phyloP scores from a whole-genome alignment of 2,797 vertebrate genomes.

The Melanotaenia boesemani region DNA sequence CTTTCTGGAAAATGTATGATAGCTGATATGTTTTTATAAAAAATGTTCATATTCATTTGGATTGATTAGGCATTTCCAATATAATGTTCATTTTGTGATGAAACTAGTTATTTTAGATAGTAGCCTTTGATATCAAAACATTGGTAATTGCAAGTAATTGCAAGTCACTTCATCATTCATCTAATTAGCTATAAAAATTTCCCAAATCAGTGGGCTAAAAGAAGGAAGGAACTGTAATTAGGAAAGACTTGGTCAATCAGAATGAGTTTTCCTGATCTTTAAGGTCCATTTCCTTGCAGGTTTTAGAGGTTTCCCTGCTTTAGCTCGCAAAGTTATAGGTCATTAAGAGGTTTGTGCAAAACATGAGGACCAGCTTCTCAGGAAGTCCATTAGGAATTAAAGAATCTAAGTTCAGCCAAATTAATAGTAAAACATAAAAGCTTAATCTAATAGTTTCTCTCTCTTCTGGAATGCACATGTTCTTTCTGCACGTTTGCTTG shows the following conservation, averaged over 20 bases:
- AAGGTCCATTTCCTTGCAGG: neutral
- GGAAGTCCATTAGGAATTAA: neutral
- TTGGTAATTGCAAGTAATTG: neutral
- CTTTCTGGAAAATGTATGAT: neutral
- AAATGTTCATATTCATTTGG: neutral
- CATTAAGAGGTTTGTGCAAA: neutral
- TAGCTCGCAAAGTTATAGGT: neutral
- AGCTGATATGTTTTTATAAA: neutral
- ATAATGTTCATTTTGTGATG: neutral
- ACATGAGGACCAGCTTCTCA: neutral
- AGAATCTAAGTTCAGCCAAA: neutral
- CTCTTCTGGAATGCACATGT: no score
- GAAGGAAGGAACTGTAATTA: neutral
- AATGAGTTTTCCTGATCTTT: neutral
- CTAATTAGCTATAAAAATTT: neutral
- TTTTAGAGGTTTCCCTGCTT: neutral
- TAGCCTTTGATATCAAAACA: neutral
- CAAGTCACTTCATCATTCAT: neutral
- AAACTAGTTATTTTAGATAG: neutral
- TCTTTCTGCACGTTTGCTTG: neutral
- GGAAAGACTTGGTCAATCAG: neutral
- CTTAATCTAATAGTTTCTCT: neutral
- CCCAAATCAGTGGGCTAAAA: neutral
- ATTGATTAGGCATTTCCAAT: neutral
- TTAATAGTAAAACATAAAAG: neutral